Evolutionary conservation across 1,140 invertebrate species (phyloP).

Genomic region (Caenorhabditis remanei): DNA sequence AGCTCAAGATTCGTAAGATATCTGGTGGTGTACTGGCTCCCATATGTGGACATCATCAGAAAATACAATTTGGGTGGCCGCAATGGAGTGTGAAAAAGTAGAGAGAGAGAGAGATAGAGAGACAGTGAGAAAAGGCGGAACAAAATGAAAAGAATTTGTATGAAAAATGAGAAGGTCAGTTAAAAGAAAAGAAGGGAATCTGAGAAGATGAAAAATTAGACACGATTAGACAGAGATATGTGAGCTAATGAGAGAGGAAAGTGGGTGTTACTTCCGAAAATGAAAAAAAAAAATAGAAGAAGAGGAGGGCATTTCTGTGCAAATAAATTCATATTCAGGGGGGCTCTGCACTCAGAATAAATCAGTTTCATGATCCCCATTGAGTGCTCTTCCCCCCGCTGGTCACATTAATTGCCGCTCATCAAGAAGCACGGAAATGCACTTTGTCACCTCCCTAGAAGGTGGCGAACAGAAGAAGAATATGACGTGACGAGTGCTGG

Average conservation of each 20-base stretch:
- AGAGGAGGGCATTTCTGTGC: neutral
- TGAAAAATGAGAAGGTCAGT: conserved; percentile 50
- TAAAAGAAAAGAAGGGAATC: neutral
- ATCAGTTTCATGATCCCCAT: neutral
- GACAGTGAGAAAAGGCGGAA: neutral
- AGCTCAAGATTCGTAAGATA: neutral
- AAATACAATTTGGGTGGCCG: conserved; percentile 31
- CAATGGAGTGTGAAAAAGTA: conserved; percentile 20
- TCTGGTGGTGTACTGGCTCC: neutral
- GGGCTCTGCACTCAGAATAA: neutral
- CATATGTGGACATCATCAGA: conserved; percentile 4
- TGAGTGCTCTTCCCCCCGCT: neutral
- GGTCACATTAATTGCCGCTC: conserved; percentile 44
- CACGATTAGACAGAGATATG: neutral
- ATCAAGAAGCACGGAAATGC: conserved; percentile 33
- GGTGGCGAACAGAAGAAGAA: neutral
- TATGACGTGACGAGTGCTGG: conserved; percentile 12
- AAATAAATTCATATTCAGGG: conserved; percentile 14
- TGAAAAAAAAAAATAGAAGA: neutral
- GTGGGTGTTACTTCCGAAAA: conserved; percentile 8
- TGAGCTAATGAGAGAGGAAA: neutral
- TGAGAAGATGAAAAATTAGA: conserved; percentile 26
- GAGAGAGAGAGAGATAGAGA: conserved; percentile 18
- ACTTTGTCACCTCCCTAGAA: conserved; percentile 40
- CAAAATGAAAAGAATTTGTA: conserved; percentile 19